Conservation (phyloP, 37 sponge, comb jelly and placozoan genomes). For the Bolinopsis microptera region DNA sequence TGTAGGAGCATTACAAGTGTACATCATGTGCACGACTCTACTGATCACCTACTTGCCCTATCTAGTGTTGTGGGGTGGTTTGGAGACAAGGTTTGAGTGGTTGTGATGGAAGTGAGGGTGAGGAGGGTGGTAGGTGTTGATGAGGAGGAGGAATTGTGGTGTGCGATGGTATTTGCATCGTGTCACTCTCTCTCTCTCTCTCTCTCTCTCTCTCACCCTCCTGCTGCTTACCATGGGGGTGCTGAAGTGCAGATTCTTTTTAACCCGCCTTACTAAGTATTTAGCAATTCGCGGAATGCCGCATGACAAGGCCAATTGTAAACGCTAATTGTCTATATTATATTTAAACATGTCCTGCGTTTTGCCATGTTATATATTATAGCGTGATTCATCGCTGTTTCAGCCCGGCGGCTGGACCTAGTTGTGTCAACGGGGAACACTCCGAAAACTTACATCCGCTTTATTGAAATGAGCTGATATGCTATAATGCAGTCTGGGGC, state of each 20-base stretch:
- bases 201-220: background rate
- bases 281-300: background rate
- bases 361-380: background rate
- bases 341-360: background rate
- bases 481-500: too few relatives aligned
- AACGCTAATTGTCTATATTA: background rate
- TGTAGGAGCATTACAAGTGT: background rate
- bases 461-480: too few relatives aligned
- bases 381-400: background rate
- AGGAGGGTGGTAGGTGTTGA: too few relatives aligned
- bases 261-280: background rate
- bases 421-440: background rate
- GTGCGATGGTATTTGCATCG: background rate
- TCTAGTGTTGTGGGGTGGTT: background rate
- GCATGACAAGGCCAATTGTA: background rate
- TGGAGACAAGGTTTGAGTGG: background rate
- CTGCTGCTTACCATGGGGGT: background rate
- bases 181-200: background rate
- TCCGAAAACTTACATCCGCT: background rate
- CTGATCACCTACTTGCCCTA: too few relatives aligned
- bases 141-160: background rate
- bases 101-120: background rate
- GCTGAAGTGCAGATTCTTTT: background rate
- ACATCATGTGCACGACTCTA: too few relatives aligned
- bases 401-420: background rate